These are phyloP conservation scores for Lepidochrysops patricia DNA, from an alignment of 2,888 invertebrate species.

Conservation along the genomic window DNA sequence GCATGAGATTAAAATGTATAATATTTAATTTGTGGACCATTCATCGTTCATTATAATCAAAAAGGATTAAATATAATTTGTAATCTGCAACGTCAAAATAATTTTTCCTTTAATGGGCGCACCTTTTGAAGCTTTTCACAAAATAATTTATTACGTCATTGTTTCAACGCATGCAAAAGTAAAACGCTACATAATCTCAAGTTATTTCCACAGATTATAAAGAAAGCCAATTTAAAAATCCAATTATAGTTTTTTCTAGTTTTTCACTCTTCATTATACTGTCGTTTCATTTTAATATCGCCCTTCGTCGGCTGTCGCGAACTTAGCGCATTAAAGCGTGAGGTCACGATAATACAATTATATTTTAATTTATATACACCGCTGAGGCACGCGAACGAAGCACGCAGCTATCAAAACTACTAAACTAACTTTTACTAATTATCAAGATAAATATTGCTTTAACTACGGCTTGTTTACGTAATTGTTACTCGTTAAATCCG, in stretches of 20 bases:
- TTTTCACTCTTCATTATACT: slow-evolving; percentile 14
- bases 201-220: slow-evolving; percentile 6
- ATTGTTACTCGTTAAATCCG: slow-evolving; percentile 41
- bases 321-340: slow-evolving; percentile 59
- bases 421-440: slow-evolving; percentile 67
- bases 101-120: not conserved
- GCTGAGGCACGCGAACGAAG: slow-evolving; percentile 58
- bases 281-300: slow-evolving; percentile 32
- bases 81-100: not conserved
- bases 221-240: slow-evolving; percentile 6
- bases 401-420: slow-evolving; percentile 65
- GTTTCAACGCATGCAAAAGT: not conserved
- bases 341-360: slow-evolving; percentile 74
- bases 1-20: too few relatives aligned
- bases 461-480: slow-evolving; percentile 60
- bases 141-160: not conserved
- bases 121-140: not conserved
- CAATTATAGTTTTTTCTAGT: slow-evolving; percentile 10
- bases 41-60: too few relatives aligned
- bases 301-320: slow-evolving; percentile 40
- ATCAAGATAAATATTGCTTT: slow-evolving; percentile 71
- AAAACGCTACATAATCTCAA: not conserved
- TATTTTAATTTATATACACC: slow-evolving; percentile 71
- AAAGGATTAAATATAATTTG: not conserved
- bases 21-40: too few relatives aligned